Evolutionary conservation across 2,113 vertebrate species (phyloP).

Genomic region (Muntiacus muntjak): DNA sequence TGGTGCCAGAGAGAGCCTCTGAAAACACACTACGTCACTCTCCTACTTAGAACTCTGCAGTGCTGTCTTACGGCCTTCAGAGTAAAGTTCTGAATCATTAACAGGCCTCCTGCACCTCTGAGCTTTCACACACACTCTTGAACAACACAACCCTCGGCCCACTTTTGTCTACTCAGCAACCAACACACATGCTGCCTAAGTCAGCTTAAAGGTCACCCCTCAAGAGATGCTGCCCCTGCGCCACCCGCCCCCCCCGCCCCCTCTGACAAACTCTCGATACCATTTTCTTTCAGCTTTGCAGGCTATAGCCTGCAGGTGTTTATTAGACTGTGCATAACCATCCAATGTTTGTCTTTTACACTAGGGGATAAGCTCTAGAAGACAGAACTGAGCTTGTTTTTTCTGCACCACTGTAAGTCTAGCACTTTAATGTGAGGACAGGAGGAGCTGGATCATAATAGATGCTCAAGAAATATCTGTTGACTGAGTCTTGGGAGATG

Average conservation of each 20-base stretch:
- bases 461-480: not conserved
- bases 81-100: not conserved
- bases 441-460: not conserved
- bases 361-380: not conserved
- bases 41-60: not conserved
- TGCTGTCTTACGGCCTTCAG: not conserved
- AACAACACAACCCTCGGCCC: not conserved
- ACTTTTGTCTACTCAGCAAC: not conserved
- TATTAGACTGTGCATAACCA: not conserved
- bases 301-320: not conserved
- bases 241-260: fast-evolving
- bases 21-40: not conserved
- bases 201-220: not conserved
- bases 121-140: not conserved
- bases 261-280: not conserved
- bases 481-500: not conserved
- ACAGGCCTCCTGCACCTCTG: not conserved
- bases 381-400: not conserved
- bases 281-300: not conserved
- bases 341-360: not conserved
- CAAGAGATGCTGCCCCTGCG: not conserved
- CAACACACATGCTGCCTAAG: not conserved
- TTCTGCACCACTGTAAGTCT: not conserved
- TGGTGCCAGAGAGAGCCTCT: not conserved
- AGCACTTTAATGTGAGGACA: not conserved